A percentile compares a stretch with the other conserved stretches of the same genome.
phyloP scores from a whole-genome alignment of 1,140 invertebrate genomes.

The Drosophila sp. region DNA sequence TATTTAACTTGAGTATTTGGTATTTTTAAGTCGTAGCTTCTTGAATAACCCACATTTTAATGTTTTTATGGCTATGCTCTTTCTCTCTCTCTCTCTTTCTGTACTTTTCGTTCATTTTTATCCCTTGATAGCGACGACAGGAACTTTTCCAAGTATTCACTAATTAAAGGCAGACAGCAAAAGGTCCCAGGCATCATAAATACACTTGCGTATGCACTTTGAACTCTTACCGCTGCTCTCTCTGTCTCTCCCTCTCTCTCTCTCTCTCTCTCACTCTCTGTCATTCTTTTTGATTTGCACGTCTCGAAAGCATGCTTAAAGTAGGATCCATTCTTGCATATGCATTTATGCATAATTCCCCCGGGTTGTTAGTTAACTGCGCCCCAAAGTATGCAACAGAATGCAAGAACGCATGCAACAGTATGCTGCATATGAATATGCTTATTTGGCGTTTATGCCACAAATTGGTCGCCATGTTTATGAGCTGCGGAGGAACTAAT shows the following conservation, averaged over 20 bases:
- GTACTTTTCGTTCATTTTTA: neutral
- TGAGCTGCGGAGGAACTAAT: constrained; percentile 28
- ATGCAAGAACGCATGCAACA: constrained; percentile 30
- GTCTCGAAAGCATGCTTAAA: constrained; percentile 16
- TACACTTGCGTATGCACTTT: constrained; percentile 44
- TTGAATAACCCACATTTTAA: too few species aligned
- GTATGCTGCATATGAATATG: constrained; percentile 24
- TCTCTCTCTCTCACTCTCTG: neutral
- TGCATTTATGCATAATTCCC: constrained; percentile 47
- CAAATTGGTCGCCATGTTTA: constrained; percentile 73
- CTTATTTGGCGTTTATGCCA: constrained; percentile 74
- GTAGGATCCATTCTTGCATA: constrained; percentile 32
- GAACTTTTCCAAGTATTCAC: constrained; percentile 44
- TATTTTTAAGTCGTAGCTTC: too few species aligned
- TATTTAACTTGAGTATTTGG: too few species aligned
- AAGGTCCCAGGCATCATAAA: constrained; percentile 39
- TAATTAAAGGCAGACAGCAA: constrained; percentile 59
- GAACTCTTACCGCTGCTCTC: constrained; percentile 11
- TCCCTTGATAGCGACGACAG: constrained; percentile 2
- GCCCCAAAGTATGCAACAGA: constrained; percentile 43
- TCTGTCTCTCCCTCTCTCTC: neutral
- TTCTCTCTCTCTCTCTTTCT: neutral
- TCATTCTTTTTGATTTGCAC: constrained; percentile 1
- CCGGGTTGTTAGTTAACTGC: constrained; percentile 29
- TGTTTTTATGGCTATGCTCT: too few species aligned